These are phyloP conservation scores for Chromobotia macracanthus DNA, from an alignment of 2,797 vertebrate genomes.

Conservation along the genomic window DNA sequence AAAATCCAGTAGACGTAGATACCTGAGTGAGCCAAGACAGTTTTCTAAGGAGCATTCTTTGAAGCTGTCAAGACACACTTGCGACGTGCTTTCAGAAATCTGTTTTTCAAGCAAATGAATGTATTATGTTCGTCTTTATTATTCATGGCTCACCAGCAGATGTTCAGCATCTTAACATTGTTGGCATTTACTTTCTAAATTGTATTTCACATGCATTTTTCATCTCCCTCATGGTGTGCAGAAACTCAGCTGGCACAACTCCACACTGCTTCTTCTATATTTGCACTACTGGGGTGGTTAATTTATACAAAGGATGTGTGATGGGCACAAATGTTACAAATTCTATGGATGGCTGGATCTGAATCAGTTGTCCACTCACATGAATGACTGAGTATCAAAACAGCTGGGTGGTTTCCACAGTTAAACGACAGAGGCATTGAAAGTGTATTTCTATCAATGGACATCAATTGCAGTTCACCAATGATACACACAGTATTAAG, in stretches of 20 bases:
- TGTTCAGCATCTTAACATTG: constrained; percentile 1
- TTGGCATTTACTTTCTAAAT: constrained; percentile 16
- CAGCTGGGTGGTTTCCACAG: background rate
- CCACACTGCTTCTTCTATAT: constrained; percentile 4
- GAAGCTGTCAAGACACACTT: constrained; percentile 17
- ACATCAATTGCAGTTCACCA: constrained; percentile 31
- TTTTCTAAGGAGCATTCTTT: constrained; percentile 34
- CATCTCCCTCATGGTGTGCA: constrained; percentile 18
- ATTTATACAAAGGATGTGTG: background rate
- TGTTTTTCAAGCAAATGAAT: constrained; percentile 10
- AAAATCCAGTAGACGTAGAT: constrained; percentile 44
- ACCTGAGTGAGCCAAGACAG: constrained; percentile 30
- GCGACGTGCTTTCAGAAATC: constrained; percentile 1
- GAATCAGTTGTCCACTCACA: constrained; percentile 3
- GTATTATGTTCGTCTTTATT: constrained; percentile 34
- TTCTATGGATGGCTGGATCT: constrained; percentile 27
- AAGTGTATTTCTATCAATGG: constrained; percentile 13
- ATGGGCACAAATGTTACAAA: background rate
- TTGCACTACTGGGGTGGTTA: background rate
- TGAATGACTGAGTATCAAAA: constrained; percentile 14
- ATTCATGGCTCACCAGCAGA: constrained; percentile 29
- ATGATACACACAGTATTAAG: constrained; percentile 45
- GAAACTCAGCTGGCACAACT: constrained; percentile 17
- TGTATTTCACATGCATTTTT: constrained; percentile 36
- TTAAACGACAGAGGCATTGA: background rate